phyloP scores from a whole-genome alignment of 2,797 vertebrate genomes.

The Fistularia tabacaria region DNA sequence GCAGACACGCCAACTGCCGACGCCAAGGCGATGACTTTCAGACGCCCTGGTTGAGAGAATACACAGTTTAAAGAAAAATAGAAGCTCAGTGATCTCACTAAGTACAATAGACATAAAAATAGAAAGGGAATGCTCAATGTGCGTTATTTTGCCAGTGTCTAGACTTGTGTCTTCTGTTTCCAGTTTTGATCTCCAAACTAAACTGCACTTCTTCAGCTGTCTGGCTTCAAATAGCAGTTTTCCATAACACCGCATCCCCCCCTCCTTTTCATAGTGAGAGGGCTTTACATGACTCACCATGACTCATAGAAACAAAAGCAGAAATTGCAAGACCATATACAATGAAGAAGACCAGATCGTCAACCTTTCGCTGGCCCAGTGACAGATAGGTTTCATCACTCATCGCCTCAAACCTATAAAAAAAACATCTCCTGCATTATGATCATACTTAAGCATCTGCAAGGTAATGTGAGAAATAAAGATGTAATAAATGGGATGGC shows the following conservation, averaged over 20 bases:
- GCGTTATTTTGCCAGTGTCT: constrained; percentile 49
- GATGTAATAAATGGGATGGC: constrained; percentile 10
- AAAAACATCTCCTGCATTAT: constrained; percentile 17
- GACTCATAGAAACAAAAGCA: constrained; percentile 62
- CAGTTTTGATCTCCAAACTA: constrained; percentile 61
- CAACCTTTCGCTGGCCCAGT: constrained; percentile 30
- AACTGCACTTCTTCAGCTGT: constrained; percentile 60
- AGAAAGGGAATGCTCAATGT: constrained; percentile 35
- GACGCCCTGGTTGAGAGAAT: constrained; percentile 60
- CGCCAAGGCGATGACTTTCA: constrained; percentile 77
- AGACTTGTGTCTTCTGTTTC: constrained; percentile 61
- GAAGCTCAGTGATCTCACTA: constrained; percentile 19
- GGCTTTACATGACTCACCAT: constrained; percentile 62
- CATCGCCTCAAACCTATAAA: constrained; percentile 27
- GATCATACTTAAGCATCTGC: constrained; percentile 8
- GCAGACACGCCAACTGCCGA: constrained; percentile 78
- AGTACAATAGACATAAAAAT: constrained; percentile 35
- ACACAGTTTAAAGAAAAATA: constrained; percentile 21
- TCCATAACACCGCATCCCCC: constrained; percentile 70
- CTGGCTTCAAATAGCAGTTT: constrained; percentile 67
- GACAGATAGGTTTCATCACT: constrained; percentile 46
- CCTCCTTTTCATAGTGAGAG: constrained; percentile 45
- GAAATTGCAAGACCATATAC: constrained; percentile 40
- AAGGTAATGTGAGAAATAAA: constrained; percentile 25
- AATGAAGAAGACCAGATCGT: constrained; percentile 26